Percentiles rank a stretch among this genome's conserved stretches.
These are phyloP conservation scores for Porites australiensis DNA, from an alignment of 64 coral and sea anemone genomes.

Conservation along the genomic window DNA sequence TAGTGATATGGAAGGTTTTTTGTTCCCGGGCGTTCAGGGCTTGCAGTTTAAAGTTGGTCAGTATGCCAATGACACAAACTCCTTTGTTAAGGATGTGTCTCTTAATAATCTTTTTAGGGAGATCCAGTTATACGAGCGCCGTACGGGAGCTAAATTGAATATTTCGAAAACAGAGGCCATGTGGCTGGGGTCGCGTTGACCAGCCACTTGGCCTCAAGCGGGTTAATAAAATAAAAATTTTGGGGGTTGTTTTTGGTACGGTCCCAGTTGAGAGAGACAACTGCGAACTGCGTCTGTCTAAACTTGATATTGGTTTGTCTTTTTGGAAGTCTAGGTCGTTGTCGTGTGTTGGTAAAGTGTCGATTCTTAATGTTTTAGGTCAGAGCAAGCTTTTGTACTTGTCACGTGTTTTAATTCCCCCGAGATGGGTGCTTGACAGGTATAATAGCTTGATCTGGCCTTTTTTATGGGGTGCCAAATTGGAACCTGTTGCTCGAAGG, in stretches of 20 bases:
- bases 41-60: not conserved
- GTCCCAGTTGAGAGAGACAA: not conserved
- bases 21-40: not conserved
- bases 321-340: slow-evolving; percentile 14
- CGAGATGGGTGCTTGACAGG: not conserved
- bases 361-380: not conserved
- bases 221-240: slow-evolving; percentile 1
- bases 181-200: not conserved
- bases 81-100: not conserved
- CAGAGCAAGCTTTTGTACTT: not conserved
- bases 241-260: not conserved
- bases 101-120: not conserved
- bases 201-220: not conserved
- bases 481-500: not conserved
- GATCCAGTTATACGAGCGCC: not conserved
- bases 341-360: not conserved
- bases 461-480: not conserved
- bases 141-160: not conserved
- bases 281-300: not conserved
- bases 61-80: not conserved
- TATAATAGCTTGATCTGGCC: not conserved
- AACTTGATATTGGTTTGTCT: not conserved
- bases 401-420: not conserved
- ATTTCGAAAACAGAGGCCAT: slow-evolving; percentile 2
- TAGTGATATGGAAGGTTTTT: not conserved